A percentile compares a stretch with the other conserved stretches of the same genome.
These are phyloP conservation scores for Colistium nudipinnis DNA, from an alignment of 2,113 vertebrate species.

Conservation along the genomic window DNA sequence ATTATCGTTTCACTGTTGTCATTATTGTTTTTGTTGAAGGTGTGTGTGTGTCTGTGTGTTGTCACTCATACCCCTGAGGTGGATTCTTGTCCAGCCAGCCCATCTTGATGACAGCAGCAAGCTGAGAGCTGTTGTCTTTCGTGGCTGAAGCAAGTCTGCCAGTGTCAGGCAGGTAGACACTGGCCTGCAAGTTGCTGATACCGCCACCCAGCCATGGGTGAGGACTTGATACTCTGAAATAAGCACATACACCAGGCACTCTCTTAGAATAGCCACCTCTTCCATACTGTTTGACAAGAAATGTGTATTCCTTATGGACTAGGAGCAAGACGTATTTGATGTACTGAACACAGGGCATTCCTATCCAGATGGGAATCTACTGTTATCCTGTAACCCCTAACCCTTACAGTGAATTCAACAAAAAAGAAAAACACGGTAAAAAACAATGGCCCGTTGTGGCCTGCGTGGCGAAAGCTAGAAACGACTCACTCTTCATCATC, in stretches of 20 bases:
- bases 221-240: slow-evolving; percentile 40
- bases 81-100: slow-evolving; percentile 97
- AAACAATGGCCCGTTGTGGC: too few species aligned
- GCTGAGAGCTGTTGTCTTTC: slow-evolving; percentile 51
- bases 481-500: slow-evolving; percentile 78
- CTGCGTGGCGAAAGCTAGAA: too few species aligned
- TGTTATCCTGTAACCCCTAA: too few species aligned
- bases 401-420: neutral
- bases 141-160: slow-evolving; percentile 24
- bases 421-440: neutral
- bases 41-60: neutral
- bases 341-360: too few species aligned
- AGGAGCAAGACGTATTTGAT: too few species aligned
- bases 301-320: too few species aligned
- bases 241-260: neutral
- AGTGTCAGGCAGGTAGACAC: slow-evolving; percentile 63
- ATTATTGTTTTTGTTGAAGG: neutral
- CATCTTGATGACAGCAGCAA: slow-evolving; percentile 81
- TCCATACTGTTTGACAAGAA: too few species aligned
- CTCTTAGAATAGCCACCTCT: too few species aligned
- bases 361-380: too few species aligned
- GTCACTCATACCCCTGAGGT: slow-evolving; percentile 86
- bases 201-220: slow-evolving; percentile 63
- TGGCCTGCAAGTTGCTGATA: slow-evolving; percentile 55
- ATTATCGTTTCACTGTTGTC: neutral